These are phyloP conservation scores for Trypoxylus dichotomus DNA, from an alignment of 1,140 invertebrate genomes.

Conservation along the genomic window DNA sequence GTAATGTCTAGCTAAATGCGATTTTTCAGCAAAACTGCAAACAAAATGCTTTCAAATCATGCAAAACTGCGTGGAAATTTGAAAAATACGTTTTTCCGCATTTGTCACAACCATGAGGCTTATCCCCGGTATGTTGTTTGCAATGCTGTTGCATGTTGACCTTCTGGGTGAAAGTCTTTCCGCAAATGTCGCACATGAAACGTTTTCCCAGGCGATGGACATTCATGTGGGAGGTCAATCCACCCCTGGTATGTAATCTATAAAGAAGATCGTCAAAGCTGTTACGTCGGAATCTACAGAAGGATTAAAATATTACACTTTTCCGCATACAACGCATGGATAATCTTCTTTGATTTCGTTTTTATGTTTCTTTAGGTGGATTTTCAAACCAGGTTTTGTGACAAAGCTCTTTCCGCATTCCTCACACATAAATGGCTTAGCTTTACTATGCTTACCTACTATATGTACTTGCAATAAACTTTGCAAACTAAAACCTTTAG, in stretches of 20 bases:
- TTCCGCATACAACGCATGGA: slow-evolving; percentile 58
- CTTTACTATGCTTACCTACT: slow-evolving; percentile 50
- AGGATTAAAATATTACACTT: slow-evolving; percentile 53
- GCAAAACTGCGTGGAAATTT: not conserved
- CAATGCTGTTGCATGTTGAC: slow-evolving; percentile 60
- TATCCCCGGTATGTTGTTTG: slow-evolving; percentile 72
- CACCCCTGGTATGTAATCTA: slow-evolving; percentile 56
- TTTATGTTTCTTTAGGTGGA: slow-evolving; percentile 51
- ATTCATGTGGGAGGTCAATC: slow-evolving; percentile 56
- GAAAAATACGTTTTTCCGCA: slow-evolving; percentile 55
- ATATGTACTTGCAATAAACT: slow-evolving; percentile 49
- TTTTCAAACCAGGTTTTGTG: slow-evolving; percentile 49
- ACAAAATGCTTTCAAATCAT: slow-evolving; percentile 20
- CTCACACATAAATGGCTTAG: slow-evolving; percentile 50
- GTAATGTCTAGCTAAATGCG: slow-evolving; percentile 56
- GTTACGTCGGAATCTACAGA: not conserved
- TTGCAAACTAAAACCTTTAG: slow-evolving; percentile 50
- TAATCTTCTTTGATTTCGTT: slow-evolving; percentile 51
- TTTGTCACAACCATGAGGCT: slow-evolving; percentile 72
- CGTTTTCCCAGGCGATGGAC: slow-evolving; percentile 55
- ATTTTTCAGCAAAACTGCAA: slow-evolving; percentile 56
- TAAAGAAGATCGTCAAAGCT: not conserved
- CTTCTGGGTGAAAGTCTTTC: slow-evolving; percentile 59
- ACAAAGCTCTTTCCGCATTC: slow-evolving; percentile 52
- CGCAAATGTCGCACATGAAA: slow-evolving; percentile 58